Evolutionary conservation across 2,113 vertebrate genomes (phyloP).

Genomic region (Macrotis lagotis): DNA sequence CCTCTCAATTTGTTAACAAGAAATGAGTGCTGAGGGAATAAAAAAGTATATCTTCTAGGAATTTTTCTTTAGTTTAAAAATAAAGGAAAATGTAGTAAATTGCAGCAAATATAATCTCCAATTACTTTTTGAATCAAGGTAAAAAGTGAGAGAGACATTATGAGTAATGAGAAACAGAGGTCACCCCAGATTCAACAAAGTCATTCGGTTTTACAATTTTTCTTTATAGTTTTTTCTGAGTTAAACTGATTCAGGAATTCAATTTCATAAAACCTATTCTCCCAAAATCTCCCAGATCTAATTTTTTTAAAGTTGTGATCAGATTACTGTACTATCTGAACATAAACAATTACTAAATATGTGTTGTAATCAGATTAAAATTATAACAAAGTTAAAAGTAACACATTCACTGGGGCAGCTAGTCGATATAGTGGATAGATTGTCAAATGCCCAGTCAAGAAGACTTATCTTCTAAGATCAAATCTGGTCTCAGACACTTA

Average conservation of each 20-base stretch:
- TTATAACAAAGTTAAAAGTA: not conserved
- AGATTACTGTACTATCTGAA: not conserved
- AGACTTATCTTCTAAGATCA: not conserved
- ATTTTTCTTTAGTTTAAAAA: slow-evolving; percentile 8
- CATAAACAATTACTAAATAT: not conserved
- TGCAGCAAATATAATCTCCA: not conserved
- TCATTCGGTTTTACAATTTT: not conserved
- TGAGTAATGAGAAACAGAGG: slow-evolving; percentile 18
- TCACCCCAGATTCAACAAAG: not conserved
- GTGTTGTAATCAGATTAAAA: not conserved
- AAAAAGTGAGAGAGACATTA: not conserved
- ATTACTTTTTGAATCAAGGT: not conserved
- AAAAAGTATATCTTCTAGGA: slow-evolving; percentile 1
- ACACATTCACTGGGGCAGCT: not conserved
- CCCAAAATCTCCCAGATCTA: not conserved
- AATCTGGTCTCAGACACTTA: not conserved
- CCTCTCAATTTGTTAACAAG: slow-evolving; percentile 17
- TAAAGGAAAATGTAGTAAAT: not conserved
- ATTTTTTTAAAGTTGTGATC: not conserved
- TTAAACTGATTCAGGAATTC: not conserved
- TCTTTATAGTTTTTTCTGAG: not conserved
- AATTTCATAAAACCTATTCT: not conserved
- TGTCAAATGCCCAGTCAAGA: not conserved
- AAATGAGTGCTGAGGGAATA: slow-evolving; percentile 25
- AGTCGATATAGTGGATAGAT: not conserved